Evolutionary conservation across 2,888 invertebrate species (phyloP).

Genomic region (Nemurella pictetii): DNA sequence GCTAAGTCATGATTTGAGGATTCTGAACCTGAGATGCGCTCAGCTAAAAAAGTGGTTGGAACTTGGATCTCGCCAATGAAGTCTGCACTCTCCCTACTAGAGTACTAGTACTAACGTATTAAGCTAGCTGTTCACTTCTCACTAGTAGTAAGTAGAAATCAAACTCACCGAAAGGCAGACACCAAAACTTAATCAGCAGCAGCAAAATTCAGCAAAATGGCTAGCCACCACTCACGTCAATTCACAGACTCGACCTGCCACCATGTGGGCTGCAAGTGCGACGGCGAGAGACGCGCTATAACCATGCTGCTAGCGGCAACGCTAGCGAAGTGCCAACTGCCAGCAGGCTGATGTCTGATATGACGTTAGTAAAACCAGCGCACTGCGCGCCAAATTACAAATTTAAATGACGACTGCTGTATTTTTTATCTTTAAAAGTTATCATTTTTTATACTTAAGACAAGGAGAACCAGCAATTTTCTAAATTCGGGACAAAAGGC

Average conservation of each 20-base stretch:
- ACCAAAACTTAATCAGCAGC: neutral
- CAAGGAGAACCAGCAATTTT: neutral
- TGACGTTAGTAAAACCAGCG: neutral
- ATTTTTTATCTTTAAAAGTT: neutral
- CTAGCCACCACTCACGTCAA: neutral
- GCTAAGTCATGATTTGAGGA: neutral
- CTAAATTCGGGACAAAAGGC: neutral
- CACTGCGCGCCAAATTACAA: neutral
- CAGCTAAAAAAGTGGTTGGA: neutral
- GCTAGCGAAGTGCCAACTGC: neutral
- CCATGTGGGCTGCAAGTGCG: neutral
- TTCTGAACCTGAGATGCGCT: neutral
- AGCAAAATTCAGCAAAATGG: neutral
- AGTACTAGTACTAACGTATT: no score
- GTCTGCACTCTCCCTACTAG: neutral
- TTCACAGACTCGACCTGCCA: neutral
- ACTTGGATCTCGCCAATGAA: neutral
- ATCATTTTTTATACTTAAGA: no score
- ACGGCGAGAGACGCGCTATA: neutral
- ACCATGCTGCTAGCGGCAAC: neutral
- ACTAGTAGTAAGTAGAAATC: neutral
- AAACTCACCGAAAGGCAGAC: neutral
- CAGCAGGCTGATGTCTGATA: neutral
- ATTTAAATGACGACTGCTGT: neutral
- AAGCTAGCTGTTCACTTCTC: no score